Conservation (phyloP, 2,797 vertebrate species). For the Oryzias sinensis region DNA sequence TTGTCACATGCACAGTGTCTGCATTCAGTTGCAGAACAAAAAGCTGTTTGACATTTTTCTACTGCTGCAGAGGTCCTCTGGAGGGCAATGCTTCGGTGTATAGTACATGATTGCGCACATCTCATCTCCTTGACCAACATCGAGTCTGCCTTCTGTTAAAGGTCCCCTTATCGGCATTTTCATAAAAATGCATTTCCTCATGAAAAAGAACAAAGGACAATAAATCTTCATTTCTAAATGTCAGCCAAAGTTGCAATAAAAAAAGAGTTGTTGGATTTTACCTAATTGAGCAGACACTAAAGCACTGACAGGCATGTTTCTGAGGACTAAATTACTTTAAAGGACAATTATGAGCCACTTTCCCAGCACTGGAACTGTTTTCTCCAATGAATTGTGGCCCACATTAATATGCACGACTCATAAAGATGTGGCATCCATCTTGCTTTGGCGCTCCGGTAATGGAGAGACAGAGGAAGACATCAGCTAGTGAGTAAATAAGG, state of each 20-base stretch:
- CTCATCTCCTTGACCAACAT: conserved; percentile 11
- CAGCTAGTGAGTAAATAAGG: too few species aligned
- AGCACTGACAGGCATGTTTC: not conserved
- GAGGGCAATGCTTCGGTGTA: not conserved
- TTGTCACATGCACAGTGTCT: conserved; percentile 7
- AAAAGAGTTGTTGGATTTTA: conserved; percentile 3
- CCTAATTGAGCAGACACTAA: not conserved
- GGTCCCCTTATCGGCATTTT: not conserved
- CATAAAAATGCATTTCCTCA: conserved; percentile 7
- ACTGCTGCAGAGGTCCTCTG: not conserved
- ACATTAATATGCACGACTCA: too few species aligned
- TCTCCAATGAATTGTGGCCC: too few species aligned
- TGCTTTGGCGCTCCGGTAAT: too few species aligned
- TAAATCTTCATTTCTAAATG: conserved; percentile 11
- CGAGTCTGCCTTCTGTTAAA: conserved; percentile 14
- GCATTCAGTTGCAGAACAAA: conserved; percentile 6
- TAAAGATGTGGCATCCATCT: too few species aligned
- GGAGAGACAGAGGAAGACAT: too few species aligned
- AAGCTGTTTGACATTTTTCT: conserved; percentile 4
- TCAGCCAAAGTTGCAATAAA: conserved; percentile 7
- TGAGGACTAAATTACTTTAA: not conserved
- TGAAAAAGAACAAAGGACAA: conserved; percentile 3
- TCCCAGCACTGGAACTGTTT: not conserved
- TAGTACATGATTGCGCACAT: not conserved
- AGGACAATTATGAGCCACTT: not conserved